A percentile compares a stretch with the other conserved stretches of the same genome.
Evolutionary conservation across 2,113 vertebrate genomes (phyloP).

Genomic region (Bos indicus): DNA sequence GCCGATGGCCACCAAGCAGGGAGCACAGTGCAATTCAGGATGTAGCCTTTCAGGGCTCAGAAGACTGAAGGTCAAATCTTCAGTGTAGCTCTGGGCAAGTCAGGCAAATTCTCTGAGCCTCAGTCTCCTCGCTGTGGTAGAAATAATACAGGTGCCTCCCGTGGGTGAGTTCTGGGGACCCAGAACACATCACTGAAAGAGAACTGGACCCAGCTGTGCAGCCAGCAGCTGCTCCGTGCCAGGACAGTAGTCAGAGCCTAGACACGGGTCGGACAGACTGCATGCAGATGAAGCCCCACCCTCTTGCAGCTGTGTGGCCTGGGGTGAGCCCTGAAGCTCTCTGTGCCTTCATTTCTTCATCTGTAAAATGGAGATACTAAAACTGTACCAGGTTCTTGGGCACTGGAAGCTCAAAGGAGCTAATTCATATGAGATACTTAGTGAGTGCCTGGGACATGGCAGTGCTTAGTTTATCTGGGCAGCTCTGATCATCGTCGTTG

Average conservation of each 20-base stretch:
- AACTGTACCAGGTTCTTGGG: neutral
- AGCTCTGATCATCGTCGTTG: rapidly evolving
- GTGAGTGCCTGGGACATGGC: neutral
- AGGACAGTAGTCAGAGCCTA: rapidly evolving
- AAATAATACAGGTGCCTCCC: neutral
- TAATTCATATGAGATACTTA: rapidly evolving
- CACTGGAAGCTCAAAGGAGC: neutral
- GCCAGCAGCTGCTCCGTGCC: rapidly evolving
- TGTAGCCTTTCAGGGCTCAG: neutral
- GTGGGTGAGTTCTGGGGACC: neutral
- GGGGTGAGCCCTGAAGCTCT: neutral
- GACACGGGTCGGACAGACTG: neutral
- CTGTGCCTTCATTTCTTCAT: neutral
- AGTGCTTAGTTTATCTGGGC: rapidly evolving
- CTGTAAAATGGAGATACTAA: neutral
- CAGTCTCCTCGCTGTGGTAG: rapidly evolving
- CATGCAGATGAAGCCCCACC: rapidly evolving
- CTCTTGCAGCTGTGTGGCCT: neutral
- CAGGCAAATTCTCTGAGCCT: neutral
- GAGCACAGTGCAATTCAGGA: too few species aligned
- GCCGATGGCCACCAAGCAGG: rapidly evolving
- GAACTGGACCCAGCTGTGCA: rapidly evolving
- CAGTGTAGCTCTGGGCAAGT: neutral
- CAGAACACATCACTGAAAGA: rapidly evolving
- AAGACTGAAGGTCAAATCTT: neutral